phyloP scores from a whole-genome alignment of 2,888 invertebrate species.

The Chironomus tentans region DNA sequence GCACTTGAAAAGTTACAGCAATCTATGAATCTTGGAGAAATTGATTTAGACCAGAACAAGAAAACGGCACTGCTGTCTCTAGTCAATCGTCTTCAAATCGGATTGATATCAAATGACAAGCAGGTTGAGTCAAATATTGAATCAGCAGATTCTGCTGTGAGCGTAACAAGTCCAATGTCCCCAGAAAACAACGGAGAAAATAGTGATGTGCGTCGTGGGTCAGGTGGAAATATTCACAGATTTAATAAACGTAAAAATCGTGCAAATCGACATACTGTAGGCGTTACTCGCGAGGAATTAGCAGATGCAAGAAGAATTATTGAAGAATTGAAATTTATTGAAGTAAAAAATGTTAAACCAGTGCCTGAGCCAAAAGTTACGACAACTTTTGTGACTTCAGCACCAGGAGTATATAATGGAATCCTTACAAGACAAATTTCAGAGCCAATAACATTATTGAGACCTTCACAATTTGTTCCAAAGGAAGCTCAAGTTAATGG shows the following conservation, averaged over 20 bases:
- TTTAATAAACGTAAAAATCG: constrained; percentile 51
- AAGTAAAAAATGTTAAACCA: constrained; percentile 30
- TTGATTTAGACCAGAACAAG: constrained; percentile 44
- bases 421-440: constrained; percentile 12
- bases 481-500: constrained; percentile 16
- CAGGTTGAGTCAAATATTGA: constrained; percentile 32
- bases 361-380: constrained; percentile 3
- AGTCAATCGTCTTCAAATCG: constrained; percentile 59
- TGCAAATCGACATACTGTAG: constrained; percentile 68
- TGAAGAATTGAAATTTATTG: constrained; percentile 51
- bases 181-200: too few relatives aligned
- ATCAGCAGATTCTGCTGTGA: background rate
- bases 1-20: constrained; percentile 66
- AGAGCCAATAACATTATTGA: constrained; percentile 31
- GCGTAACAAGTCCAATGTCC: too few relatives aligned
- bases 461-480: constrained; percentile 40
- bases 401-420: constrained; percentile 28
- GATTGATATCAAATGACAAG: constrained; percentile 41
- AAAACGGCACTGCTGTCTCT: constrained; percentile 55
- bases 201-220: constrained; percentile 33
- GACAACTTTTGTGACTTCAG: constrained; percentile 27
- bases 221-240: constrained; percentile 40
- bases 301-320: constrained; percentile 68
- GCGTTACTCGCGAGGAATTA: constrained; percentile 71
- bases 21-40: constrained; percentile 53